phyloP scores from a whole-genome alignment of 1,140 invertebrate species.

The Calycopis cecrops region DNA sequence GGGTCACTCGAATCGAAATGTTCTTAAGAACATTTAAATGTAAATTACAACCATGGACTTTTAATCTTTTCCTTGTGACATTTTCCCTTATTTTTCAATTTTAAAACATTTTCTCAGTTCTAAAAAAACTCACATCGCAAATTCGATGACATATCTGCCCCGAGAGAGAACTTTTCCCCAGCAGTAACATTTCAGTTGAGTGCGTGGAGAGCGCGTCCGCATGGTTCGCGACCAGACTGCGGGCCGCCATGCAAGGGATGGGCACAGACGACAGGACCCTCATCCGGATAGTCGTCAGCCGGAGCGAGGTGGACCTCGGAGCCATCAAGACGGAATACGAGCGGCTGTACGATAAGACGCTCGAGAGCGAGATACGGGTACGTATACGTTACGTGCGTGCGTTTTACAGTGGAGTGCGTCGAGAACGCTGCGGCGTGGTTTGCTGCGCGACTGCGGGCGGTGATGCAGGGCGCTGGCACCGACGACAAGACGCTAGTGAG shows the following conservation, averaged over 20 bases:
- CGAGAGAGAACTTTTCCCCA: too few species aligned
- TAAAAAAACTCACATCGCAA: too few species aligned
- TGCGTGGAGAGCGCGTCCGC: slow-evolving; percentile 80
- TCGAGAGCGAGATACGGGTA: slow-evolving; percentile 80
- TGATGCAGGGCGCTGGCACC: slow-evolving; percentile 84
- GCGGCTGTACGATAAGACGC: slow-evolving; percentile 81
- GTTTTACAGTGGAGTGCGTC: slow-evolving; percentile 79
- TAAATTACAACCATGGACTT: too few species aligned
- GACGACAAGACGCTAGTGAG: slow-evolving; percentile 82
- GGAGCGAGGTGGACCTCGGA: slow-evolving; percentile 83
- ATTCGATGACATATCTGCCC: too few species aligned
- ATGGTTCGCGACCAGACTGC: slow-evolving; percentile 84
- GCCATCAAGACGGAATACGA: slow-evolving; percentile 83
- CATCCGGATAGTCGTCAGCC: slow-evolving; percentile 83
- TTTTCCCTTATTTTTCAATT: too few species aligned
- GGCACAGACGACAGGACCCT: slow-evolving; percentile 84
- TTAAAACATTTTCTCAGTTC: too few species aligned
- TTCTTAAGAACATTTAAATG: too few species aligned
- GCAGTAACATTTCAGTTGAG: slow-evolving; percentile 75
- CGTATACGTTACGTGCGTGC: slow-evolving; percentile 35
- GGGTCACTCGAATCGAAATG: too few species aligned
- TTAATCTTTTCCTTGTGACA: too few species aligned
- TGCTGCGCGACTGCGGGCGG: slow-evolving; percentile 80
- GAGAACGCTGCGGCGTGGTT: slow-evolving; percentile 83
- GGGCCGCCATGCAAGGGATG: slow-evolving; percentile 82